A percentile compares a stretch with the other conserved stretches of the same genome.
Conservation (phyloP, 2,797 vertebrate genomes). For the Spinus olivaceus region DNA sequence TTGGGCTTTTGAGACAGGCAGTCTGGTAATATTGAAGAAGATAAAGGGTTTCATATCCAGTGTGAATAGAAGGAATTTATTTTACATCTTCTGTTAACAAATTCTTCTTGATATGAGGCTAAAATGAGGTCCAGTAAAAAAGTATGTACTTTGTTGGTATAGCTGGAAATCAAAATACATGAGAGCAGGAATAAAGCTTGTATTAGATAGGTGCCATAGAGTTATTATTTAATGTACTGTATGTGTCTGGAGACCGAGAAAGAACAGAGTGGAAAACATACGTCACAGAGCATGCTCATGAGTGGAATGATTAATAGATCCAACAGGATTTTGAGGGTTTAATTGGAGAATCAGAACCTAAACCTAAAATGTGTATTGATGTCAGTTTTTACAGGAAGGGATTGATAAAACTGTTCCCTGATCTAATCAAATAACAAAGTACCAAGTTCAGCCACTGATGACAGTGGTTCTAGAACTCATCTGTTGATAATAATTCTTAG, state of each 20-base stretch:
- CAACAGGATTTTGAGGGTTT: background rate
- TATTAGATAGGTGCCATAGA: background rate
- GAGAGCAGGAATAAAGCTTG: background rate
- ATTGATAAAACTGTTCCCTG: background rate
- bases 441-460: background rate
- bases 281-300: background rate
- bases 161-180: background rate
- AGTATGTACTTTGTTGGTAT: background rate
- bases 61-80: background rate
- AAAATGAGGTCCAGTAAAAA: background rate
- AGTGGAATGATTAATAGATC: background rate
- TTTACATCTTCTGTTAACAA: background rate
- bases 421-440: background rate
- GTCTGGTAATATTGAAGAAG: background rate
- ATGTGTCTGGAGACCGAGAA: background rate
- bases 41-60: background rate
- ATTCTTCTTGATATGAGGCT: background rate
- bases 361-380: background rate
- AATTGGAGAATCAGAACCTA: background rate
- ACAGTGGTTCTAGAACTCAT: background rate
- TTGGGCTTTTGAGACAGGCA: background rate
- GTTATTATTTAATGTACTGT: background rate
- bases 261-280: background rate
- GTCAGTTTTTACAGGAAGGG: background rate
- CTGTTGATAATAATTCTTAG: constrained; percentile 34